These are phyloP conservation scores for Torymus aiolomorphi DNA, from an alignment of 2,888 invertebrate species.

Conservation along the genomic window DNA sequence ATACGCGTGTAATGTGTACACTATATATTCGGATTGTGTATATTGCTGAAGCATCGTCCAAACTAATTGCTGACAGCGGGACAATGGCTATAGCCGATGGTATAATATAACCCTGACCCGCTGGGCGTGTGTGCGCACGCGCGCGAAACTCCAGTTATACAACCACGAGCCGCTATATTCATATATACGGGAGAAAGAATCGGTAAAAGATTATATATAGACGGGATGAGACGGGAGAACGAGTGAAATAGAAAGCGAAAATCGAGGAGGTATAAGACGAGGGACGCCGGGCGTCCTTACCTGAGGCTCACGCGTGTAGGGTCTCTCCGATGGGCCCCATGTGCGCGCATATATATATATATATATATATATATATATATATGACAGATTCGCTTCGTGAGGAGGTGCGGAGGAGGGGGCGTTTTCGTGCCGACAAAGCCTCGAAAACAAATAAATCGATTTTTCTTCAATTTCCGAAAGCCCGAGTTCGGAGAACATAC, in stretches of 20 bases:
- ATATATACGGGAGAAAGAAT: neutral
- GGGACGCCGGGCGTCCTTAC: slow-evolving; percentile 30
- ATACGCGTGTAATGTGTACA: slow-evolving; percentile 35
- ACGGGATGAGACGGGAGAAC: slow-evolving; percentile 11
- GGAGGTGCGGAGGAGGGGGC: slow-evolving; percentile 14
- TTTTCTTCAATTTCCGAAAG: slow-evolving; percentile 56
- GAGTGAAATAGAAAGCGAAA: slow-evolving; percentile 39
- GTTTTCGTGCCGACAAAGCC: slow-evolving; percentile 55
- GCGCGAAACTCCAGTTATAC: slow-evolving; percentile 11
- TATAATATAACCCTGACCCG: slow-evolving; percentile 67
- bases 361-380: too few species aligned
- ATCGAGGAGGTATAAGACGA: neutral
- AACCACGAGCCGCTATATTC: neutral
- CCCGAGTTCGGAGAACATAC: slow-evolving; percentile 33
- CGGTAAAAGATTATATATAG: neutral
- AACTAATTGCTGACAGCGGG: slow-evolving; percentile 73
- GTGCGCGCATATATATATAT: neutral
- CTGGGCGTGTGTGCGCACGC: slow-evolving; percentile 51
- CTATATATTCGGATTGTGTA: slow-evolving; percentile 11
- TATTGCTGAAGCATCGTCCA: slow-evolving; percentile 69
- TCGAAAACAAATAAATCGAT: slow-evolving; percentile 57
- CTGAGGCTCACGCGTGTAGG: slow-evolving; percentile 4
- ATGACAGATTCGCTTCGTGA: slow-evolving; percentile 48
- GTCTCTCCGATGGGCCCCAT: neutral
- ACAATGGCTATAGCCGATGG: slow-evolving; percentile 68